Percentiles rank a stretch among this genome's conserved stretches.
phyloP scores from a whole-genome alignment of 2,113 vertebrate species.

The Barnardius zonarius region DNA sequence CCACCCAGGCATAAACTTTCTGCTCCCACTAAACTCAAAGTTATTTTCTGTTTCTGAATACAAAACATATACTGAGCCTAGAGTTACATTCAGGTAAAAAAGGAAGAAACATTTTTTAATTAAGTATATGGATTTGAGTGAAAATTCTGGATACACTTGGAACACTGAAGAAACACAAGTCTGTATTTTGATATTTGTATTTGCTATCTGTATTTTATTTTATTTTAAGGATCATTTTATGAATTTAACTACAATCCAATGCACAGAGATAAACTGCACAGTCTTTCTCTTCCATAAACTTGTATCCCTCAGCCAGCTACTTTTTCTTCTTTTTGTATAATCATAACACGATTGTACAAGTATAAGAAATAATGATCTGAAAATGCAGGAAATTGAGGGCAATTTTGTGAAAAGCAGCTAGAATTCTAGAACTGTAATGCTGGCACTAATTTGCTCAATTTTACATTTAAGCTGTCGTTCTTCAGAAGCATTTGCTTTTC shows the following conservation, averaged over 20 bases:
- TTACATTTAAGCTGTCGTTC: neutral
- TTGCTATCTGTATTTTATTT: neutral
- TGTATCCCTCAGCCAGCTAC: neutral
- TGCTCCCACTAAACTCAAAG: neutral
- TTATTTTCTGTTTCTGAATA: neutral
- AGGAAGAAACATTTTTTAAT: neutral
- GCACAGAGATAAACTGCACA: neutral
- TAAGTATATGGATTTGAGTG: neutral
- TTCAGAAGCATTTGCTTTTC: neutral
- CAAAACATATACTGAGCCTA: neutral
- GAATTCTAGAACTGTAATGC: neutral
- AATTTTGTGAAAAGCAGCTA: slow-evolving; percentile 12
- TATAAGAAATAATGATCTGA: neutral
- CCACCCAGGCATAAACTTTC: neutral
- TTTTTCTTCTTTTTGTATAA: neutral
- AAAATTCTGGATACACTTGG: neutral
- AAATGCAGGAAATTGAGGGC: neutral
- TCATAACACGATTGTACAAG: neutral
- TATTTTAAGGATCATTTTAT: neutral
- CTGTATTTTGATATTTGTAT: neutral
- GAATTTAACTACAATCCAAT: neutral
- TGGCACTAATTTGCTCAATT: neutral
- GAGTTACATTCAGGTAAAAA: neutral
- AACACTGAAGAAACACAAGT: neutral
- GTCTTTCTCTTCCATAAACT: neutral